These are phyloP conservation scores for Myotis brandtii DNA, from an alignment of 2,113 vertebrate genomes.

Conservation along the genomic window DNA sequence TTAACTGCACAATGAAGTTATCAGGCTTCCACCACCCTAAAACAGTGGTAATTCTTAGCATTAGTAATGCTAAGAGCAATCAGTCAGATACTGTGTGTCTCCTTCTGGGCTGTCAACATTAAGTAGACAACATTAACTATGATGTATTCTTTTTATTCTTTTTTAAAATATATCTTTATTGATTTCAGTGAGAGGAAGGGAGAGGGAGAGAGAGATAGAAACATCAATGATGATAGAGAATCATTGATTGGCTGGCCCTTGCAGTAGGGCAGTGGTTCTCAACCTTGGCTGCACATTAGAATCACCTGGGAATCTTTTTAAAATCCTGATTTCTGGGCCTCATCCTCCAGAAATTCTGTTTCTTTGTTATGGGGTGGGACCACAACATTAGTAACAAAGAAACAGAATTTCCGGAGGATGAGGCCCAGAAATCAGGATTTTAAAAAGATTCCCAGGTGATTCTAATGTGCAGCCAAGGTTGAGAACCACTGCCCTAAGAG, in stretches of 20 bases:
- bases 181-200: not conserved
- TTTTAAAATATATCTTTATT: not conserved
- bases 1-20: not conserved
- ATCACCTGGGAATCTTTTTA: too few relatives aligned
- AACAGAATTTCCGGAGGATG: too few relatives aligned
- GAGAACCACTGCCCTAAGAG: not conserved
- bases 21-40: not conserved
- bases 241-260: not conserved
- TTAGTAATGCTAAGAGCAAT: not conserved
- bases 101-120: not conserved
- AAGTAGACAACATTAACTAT: not conserved
- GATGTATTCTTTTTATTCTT: not conserved
- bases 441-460: too few relatives aligned
- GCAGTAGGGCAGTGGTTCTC: not conserved
- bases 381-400: too few relatives aligned
- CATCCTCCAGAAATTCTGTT: too few relatives aligned
- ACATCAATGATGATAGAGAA: not conserved
- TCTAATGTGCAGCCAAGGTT: too few relatives aligned
- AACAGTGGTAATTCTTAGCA: not conserved
- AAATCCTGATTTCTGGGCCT: too few relatives aligned
- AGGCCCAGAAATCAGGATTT: too few relatives aligned
- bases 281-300: too few relatives aligned
- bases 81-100: not conserved
- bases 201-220: not conserved
- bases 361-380: too few relatives aligned